A percentile compares a stretch with the other conserved stretches of the same genome.
Evolutionary conservation across 2,888 invertebrate genomes (phyloP).

Genomic region (Drosophila eohydei): DNA sequence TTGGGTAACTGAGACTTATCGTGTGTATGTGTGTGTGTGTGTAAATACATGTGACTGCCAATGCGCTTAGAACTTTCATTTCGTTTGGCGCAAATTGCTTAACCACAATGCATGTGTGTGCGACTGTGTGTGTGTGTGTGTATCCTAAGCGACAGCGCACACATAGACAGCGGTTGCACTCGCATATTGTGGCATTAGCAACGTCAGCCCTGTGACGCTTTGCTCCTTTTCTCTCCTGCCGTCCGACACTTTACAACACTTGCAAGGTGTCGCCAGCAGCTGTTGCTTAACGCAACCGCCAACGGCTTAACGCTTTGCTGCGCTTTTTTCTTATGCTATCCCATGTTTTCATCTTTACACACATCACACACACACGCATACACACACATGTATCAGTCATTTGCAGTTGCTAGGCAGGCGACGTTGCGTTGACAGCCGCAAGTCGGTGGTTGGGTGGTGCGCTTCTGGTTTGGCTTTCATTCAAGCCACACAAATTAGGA

Average conservation of each 20-base stretch:
- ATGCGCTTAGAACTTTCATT: constrained; percentile 78
- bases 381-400: constrained; percentile 53
- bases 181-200: constrained; percentile 65
- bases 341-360: constrained; percentile 35
- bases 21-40: constrained; percentile 4
- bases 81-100: constrained; percentile 76
- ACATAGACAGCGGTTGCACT: constrained; percentile 6
- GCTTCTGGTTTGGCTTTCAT: constrained; percentile 9
- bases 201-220: constrained; percentile 49
- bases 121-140: constrained; percentile 10
- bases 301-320: constrained; percentile 70
- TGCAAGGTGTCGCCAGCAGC: constrained; percentile 75
- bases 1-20: not conserved
- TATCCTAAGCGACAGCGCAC: constrained; percentile 7
- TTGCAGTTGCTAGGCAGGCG: constrained; percentile 54
- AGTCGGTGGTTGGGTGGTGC: constrained; percentile 12
- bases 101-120: constrained; percentile 64
- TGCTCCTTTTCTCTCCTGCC: constrained; percentile 33
- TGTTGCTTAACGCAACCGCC: constrained; percentile 70
- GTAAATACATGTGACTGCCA: constrained; percentile 58
- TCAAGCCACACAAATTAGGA: constrained; percentile 39
- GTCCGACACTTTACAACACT: constrained; percentile 40
- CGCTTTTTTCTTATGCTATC: constrained; percentile 46
- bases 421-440: constrained; percentile 40
- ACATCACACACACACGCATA: constrained; percentile 9